A percentile compares a stretch with the other conserved stretches of the same genome.
Evolutionary conservation across 2,113 vertebrate species (phyloP).

Genomic region (Saguinus imperator): DNA sequence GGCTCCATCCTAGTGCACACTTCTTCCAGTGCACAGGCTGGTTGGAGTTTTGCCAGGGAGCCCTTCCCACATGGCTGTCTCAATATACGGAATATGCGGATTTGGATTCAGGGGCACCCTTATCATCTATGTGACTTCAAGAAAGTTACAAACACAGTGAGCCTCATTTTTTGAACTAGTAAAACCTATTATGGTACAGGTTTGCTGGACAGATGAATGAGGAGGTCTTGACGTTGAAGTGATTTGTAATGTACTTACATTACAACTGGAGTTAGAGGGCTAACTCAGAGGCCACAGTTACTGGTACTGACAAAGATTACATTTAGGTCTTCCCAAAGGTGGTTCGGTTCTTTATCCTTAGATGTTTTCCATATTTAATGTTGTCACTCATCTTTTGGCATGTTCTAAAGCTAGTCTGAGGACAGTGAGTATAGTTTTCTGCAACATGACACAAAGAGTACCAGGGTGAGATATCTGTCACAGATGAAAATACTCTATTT

Average conservation of each 20-base stretch:
- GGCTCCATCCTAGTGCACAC: too few species aligned
- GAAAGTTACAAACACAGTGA: not conserved
- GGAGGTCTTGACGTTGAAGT: not conserved
- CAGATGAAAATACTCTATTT: constrained; percentile 63
- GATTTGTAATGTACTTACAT: not conserved
- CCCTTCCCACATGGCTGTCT: too few species aligned
- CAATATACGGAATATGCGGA: not conserved
- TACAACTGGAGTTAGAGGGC: not conserved
- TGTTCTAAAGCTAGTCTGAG: constrained; percentile 24
- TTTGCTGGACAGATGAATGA: not conserved
- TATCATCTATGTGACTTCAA: not conserved
- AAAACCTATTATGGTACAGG: not conserved
- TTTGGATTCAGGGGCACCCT: not conserved
- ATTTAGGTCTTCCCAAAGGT: not conserved
- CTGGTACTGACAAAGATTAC: not conserved
- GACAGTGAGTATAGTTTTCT: constrained; percentile 26
- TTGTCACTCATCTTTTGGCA: constrained; percentile 17
- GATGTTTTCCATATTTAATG: not conserved
- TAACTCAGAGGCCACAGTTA: not conserved
- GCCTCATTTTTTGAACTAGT: not conserved
- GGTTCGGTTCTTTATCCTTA: not conserved
- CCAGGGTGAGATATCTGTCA: constrained; percentile 45
- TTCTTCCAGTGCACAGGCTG: too few species aligned
- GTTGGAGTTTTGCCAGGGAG: too few species aligned
- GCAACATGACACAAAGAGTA: not conserved